Base-by-base conservation (phyloP, 2,797 vertebrate species). In the Eulemur rubriventer region DNA sequence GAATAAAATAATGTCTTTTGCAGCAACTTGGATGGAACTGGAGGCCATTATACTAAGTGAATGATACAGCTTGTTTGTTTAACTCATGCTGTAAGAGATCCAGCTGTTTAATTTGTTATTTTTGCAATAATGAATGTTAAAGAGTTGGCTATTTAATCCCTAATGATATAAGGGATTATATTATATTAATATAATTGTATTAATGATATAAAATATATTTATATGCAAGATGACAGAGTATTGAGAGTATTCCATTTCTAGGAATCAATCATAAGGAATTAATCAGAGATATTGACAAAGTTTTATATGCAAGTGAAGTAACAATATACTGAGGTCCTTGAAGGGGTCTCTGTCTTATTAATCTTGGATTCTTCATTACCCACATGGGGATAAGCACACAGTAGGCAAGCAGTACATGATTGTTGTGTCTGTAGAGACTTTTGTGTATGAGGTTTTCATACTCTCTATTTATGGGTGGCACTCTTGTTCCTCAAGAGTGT, bases 231-330 rank as follows among this genome's bases (percentile, higher is more conserved):
- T 87, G 65, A 83, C 20, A 55, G 35, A 1, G 33, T 83, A 80
- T 33, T 48, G 26, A 88, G 14, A 61, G 33, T 43, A 80, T 92
- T 95, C 41, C 12, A 80, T 50, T 87, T 91, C 70, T 33, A 61
- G 35, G 20, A 72, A 76, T 94, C 61, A 86, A n/a, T 83, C 28
- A 79, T 70, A 80, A 95, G 38, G 57, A 95, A 41, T 95, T 65
- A 41, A 87, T 79, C n/a, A 87, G n/a, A 82, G 46, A 80, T 76
- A 1, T 1, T 79, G 46, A 50, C 61, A 81, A 84, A 73, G 10
- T 69, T 92, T 73, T 83, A 75, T 13, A 28, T 46, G 4, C 70
- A 83, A 89, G 48, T 93, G 14, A 88, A 86, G 12, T 91, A 75
- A 85, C 43, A 81, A 94, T 43, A 90, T 12, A 59, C 4, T 11